Percentiles rank a stretch among this genome's conserved stretches.
Evolutionary conservation across 2,113 vertebrate species (phyloP).

Genomic region (Poeciliopsis prolifica): DNA sequence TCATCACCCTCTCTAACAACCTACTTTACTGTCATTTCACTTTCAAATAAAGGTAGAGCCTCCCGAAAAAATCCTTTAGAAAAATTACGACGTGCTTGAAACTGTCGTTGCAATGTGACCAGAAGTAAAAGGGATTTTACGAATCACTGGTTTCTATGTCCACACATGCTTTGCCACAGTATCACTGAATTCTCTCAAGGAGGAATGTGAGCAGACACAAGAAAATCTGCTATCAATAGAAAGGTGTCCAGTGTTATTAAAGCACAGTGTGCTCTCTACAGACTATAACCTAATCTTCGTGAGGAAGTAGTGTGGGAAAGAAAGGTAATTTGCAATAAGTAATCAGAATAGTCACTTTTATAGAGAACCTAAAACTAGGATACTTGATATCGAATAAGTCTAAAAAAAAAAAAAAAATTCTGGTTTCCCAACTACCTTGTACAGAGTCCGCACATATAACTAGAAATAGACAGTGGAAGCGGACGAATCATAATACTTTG

Average conservation of each 20-base stretch:
- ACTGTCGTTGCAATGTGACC: background rate
- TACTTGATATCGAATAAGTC: conserved; percentile 82
- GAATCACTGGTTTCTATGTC: conserved; percentile 12
- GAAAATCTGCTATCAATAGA: conserved; percentile 68
- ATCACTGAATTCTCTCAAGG: conserved; percentile 64
- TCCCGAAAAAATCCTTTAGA: too few species aligned
- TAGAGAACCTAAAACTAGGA: conserved; percentile 80
- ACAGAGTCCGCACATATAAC: conserved; percentile 73
- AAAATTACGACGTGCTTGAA: too few species aligned
- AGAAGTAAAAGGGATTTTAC: background rate
- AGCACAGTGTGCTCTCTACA: conserved; percentile 71
- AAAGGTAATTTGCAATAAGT: conserved; percentile 77
- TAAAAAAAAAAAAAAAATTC: conserved; percentile 50
- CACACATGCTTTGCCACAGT: conserved; percentile 65
- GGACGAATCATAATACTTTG: conserved; percentile 81
- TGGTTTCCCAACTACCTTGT: conserved; percentile 79
- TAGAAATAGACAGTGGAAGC: conserved; percentile 77
- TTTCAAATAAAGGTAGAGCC: too few species aligned
- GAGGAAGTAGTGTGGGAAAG: conserved; percentile 75
- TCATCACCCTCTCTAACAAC: too few species aligned
- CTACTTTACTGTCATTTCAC: too few species aligned
- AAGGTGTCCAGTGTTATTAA: conserved; percentile 66
- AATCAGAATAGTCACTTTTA: conserved; percentile 80
- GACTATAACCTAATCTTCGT: conserved; percentile 76
- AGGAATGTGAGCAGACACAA: conserved; percentile 60